Conservation (phyloP, 2,888 invertebrate genomes). For the Drosophila anomelani region DNA sequence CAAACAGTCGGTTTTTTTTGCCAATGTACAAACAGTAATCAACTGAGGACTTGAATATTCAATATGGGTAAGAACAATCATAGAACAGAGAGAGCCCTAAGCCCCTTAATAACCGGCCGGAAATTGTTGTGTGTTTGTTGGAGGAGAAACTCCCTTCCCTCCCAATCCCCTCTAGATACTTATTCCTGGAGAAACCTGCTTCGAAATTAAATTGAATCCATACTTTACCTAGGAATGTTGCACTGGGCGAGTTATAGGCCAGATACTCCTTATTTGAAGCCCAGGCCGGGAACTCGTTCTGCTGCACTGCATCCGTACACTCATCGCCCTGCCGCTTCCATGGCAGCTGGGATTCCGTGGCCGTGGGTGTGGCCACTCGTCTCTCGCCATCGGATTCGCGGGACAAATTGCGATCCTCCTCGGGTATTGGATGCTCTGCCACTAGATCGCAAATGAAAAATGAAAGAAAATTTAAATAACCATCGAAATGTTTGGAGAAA, state of each 20-base stretch:
- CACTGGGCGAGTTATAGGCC: slow-evolving; percentile 95
- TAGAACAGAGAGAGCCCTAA: not conserved
- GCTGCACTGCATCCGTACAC: slow-evolving; percentile 89
- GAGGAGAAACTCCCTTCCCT: not conserved
- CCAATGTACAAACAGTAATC: slow-evolving; percentile 39
- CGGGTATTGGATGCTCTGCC: slow-evolving; percentile 82
- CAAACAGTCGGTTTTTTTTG: not conserved
- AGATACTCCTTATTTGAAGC: slow-evolving; percentile 97
- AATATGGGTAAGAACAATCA: slow-evolving; percentile 14
- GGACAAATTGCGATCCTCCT: slow-evolving; percentile 82
- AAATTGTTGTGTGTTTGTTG: slow-evolving; percentile 31
- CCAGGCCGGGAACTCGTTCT: slow-evolving; percentile 97
- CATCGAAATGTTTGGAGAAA: slow-evolving; percentile 1
- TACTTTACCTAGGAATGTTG: slow-evolving; percentile 93
- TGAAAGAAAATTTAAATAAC: not conserved
- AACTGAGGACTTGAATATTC: slow-evolving; percentile 32
- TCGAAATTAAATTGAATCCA: not conserved
- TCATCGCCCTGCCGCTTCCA: slow-evolving; percentile 94
- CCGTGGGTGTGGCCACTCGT: slow-evolving; percentile 93
- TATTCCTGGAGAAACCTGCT: not conserved
- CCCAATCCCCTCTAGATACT: not conserved
- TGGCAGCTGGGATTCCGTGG: slow-evolving; percentile 95
- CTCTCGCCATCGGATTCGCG: slow-evolving; percentile 87
- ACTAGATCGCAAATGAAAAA: slow-evolving; percentile 65
- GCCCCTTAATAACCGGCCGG: slow-evolving; percentile 20